These are phyloP conservation scores for Papilio gigon DNA, from an alignment of 2,888 invertebrate species.

Conservation along the genomic window DNA sequence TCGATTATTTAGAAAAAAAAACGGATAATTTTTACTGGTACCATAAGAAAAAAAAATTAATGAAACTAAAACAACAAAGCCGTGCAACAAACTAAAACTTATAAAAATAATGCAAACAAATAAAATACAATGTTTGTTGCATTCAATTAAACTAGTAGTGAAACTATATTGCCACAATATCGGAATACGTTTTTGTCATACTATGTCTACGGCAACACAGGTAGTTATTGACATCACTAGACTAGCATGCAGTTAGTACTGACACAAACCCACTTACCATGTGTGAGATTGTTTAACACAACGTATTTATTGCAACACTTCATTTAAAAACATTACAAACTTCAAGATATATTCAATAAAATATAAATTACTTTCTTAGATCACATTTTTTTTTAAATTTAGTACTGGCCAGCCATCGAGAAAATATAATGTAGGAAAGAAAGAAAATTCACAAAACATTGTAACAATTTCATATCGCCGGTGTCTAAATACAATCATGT, in stretches of 20 bases:
- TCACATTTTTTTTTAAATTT: no score
- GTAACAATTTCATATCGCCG: no score
- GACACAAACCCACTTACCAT: slow-evolving; percentile 37
- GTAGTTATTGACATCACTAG: background rate
- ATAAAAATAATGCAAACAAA: background rate
- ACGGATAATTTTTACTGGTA: slow-evolving; percentile 56
- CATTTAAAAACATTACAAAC: background rate
- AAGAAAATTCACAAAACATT: no score
- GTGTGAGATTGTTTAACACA: background rate
- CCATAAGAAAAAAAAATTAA: slow-evolving; percentile 46
- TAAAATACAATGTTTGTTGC: background rate
- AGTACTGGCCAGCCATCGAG: no score
- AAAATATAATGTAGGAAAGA: no score
- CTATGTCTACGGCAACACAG: background rate
- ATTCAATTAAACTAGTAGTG: background rate
- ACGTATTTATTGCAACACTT: background rate
- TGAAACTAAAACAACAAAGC: slow-evolving; percentile 7
- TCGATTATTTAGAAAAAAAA: slow-evolving; percentile 27
- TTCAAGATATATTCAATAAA: no score
- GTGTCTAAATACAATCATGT: no score
- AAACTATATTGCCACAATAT: background rate
- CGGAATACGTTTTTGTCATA: background rate
- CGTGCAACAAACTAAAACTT: slow-evolving; percentile 26
- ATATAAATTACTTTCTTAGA: no score
- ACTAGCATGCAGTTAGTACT: slow-evolving; percentile 36